Conservation (phyloP, 2,797 vertebrate genomes). For the Sitta carolinensis region DNA sequence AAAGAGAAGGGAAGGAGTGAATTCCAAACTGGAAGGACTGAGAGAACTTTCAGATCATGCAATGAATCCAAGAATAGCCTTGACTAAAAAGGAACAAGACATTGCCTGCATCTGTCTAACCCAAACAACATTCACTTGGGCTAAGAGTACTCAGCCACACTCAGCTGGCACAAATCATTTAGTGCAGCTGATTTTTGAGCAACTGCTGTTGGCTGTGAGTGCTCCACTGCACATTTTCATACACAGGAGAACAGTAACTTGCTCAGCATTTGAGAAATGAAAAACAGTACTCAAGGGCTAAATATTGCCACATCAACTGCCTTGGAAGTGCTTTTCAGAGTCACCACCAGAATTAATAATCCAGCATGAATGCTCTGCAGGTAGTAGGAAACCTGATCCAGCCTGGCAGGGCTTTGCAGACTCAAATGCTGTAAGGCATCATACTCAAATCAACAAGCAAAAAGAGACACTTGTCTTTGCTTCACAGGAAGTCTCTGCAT, state of each 20-base stretch:
- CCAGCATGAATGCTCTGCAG: background rate
- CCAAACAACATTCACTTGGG: background rate
- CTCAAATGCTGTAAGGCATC: background rate
- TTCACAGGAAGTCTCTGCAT: background rate
- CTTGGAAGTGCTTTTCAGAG: background rate
- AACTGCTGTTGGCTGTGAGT: background rate
- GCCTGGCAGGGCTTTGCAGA: background rate
- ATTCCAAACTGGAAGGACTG: background rate
- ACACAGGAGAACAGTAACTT: background rate
- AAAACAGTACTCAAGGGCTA: background rate
- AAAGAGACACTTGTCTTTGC: background rate
- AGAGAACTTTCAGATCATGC: background rate
- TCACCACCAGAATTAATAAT: background rate
- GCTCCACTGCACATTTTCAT: background rate
- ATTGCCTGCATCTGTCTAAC: background rate
- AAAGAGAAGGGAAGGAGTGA: background rate
- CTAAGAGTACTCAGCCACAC: background rate
- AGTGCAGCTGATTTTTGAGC: background rate
- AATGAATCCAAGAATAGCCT: background rate
- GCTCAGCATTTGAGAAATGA: background rate
- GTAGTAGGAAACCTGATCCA: background rate
- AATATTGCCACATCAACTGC: background rate
- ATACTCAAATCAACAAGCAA: background rate
- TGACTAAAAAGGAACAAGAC: background rate
- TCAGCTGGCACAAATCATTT: background rate